These are phyloP conservation scores for Amphibalanus amphitrite DNA, from an alignment of 1,140 invertebrate species.

Conservation along the genomic window DNA sequence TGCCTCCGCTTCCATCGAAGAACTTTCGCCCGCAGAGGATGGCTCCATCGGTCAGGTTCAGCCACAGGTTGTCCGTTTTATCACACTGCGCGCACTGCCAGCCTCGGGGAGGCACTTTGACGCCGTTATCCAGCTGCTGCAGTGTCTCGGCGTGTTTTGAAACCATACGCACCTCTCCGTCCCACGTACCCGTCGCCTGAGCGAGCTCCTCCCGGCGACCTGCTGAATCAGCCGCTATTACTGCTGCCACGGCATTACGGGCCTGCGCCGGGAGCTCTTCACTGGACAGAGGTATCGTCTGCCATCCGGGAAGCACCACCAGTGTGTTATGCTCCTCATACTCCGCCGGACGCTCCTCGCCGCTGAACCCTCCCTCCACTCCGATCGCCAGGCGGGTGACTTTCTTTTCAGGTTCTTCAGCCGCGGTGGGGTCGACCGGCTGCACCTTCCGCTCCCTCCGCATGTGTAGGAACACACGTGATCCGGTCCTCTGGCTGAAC, in stretches of 20 bases:
- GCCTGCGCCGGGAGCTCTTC: slow-evolving; percentile 55
- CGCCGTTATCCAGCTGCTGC: slow-evolving; percentile 70
- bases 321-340: slow-evolving; percentile 60
- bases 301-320: slow-evolving; percentile 59
- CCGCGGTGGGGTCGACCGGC: slow-evolving; percentile 22
- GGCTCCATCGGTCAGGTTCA: slow-evolving; percentile 89
- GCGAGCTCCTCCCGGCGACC: slow-evolving; percentile 64
- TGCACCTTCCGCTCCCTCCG: slow-evolving; percentile 45
- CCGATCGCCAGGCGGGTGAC: slow-evolving; percentile 84
- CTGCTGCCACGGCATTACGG: slow-evolving; percentile 26
- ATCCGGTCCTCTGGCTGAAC: slow-evolving; percentile 59
- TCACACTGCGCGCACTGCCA: slow-evolving; percentile 95
- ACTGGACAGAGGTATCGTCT: slow-evolving; percentile 51
- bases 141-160: slow-evolving; percentile 65
- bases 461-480: slow-evolving; percentile 71
- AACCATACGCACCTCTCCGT: slow-evolving; percentile 65
- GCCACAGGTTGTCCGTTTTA: slow-evolving; percentile 84
- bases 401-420: slow-evolving; percentile 49
- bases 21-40: slow-evolving; percentile 86
- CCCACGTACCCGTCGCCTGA: slow-evolving; percentile 71
- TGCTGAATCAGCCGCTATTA: slow-evolving; percentile 71
- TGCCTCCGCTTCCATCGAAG: slow-evolving; percentile 91
- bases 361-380: slow-evolving; percentile 76
- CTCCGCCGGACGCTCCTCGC: slow-evolving; percentile 52
- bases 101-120: slow-evolving; percentile 61